Conservation (phyloP, 1,140 invertebrate genomes). For the Drosophila truncata region DNA sequence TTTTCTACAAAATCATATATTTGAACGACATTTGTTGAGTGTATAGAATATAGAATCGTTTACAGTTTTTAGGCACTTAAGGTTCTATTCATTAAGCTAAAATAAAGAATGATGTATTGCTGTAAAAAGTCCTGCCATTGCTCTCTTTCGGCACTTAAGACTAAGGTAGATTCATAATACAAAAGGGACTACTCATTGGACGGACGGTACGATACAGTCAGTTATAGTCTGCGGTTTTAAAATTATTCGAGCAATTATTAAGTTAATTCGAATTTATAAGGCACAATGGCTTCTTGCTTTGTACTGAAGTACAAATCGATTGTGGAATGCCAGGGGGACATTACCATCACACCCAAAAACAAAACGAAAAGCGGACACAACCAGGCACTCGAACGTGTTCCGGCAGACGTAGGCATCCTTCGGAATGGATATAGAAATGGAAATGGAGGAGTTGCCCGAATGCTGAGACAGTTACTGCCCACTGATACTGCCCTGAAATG, state of each 20-base stretch:
- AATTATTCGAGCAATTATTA: conserved; percentile 42
- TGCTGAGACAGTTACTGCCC: conserved; percentile 75
- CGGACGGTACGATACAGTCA: conserved; percentile 52
- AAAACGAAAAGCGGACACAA: conserved; percentile 41
- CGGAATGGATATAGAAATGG: conserved; percentile 13
- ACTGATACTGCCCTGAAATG: conserved; percentile 69
- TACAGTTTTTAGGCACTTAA: conserved; percentile 41
- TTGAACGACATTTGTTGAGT: conserved; percentile 31
- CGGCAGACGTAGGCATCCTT: conserved; percentile 41
- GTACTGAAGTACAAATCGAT: conserved; percentile 66
- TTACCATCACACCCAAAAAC: conserved; percentile 16
- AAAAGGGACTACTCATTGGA: conserved; percentile 60
- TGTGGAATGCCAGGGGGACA: conserved; percentile 35
- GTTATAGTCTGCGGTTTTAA: conserved; percentile 24
- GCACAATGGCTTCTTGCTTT: conserved; percentile 59
- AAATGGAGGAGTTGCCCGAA: conserved; percentile 82
- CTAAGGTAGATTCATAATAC: conserved; percentile 49
- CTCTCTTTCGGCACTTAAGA: conserved; percentile 62
- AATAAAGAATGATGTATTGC: conserved; percentile 29
- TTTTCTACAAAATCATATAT: conserved; percentile 30
- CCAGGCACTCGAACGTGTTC: conserved; percentile 61
- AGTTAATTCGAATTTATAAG: conserved; percentile 50
- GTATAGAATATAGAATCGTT: conserved; percentile 34
- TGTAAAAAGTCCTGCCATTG: conserved; percentile 16
- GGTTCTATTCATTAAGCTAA: conserved; percentile 45